A percentile compares a stretch with the other conserved stretches of the same genome.
These are phyloP conservation scores for Calephelis virginiensis DNA, from an alignment of 1,140 invertebrate species.

Conservation along the genomic window DNA sequence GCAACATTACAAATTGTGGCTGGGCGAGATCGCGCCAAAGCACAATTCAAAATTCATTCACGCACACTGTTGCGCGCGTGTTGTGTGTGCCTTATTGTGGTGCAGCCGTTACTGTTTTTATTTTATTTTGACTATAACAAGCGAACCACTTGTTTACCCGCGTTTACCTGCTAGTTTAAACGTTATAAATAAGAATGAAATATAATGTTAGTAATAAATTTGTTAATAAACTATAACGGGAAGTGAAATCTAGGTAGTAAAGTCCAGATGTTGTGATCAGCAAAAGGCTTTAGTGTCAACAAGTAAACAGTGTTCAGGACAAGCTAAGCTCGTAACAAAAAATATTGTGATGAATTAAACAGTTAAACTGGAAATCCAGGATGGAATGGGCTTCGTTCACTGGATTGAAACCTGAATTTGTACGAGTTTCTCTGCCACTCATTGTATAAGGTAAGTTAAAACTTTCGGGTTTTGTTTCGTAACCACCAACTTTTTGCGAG, in stretches of 20 bases:
- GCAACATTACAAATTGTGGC: slow-evolving; percentile 40
- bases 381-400: slow-evolving; percentile 58
- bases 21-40: slow-evolving; percentile 40
- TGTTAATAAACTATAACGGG: slow-evolving; percentile 22
- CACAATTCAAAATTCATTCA: slow-evolving; percentile 52
- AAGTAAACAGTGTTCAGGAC: slow-evolving; percentile 71
- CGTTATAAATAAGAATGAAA: not conserved
- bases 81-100: slow-evolving; percentile 45
- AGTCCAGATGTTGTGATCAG: slow-evolving; percentile 58
- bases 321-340: slow-evolving; percentile 57
- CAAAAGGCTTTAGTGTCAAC: slow-evolving; percentile 68
- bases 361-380: slow-evolving; percentile 66
- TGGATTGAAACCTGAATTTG: slow-evolving; percentile 51
- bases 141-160: slow-evolving; percentile 51
- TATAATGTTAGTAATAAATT: not conserved
- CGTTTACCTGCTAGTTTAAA: slow-evolving; percentile 50
- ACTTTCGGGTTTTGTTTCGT: slow-evolving; percentile 73
- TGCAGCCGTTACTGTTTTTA: slow-evolving; percentile 51
- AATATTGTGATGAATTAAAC: slow-evolving; percentile 68
- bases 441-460: slow-evolving; percentile 74
- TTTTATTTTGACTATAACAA: slow-evolving; percentile 54
- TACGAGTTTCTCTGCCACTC: slow-evolving; percentile 64
- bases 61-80: slow-evolving; percentile 59
- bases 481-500: slow-evolving; percentile 53
- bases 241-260: slow-evolving; percentile 58